Evolutionary conservation across 2,888 invertebrate genomes (phyloP).

Genomic region (Synergus japonicus): DNA sequence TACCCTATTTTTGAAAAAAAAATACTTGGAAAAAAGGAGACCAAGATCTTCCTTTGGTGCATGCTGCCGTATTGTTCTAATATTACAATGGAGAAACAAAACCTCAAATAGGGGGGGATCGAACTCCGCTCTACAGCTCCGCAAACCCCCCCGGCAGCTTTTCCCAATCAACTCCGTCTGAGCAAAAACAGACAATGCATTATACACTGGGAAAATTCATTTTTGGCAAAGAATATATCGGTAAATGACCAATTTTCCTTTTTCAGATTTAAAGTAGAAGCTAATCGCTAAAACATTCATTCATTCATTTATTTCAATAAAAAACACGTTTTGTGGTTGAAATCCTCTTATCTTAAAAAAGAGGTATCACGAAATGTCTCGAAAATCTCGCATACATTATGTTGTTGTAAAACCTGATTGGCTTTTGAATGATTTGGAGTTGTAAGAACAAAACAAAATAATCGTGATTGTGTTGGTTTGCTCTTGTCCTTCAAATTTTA

Average conservation of each 20-base stretch:
- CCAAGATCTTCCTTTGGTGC: background rate
- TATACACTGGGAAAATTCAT: constrained; percentile 3
- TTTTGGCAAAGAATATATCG: background rate
- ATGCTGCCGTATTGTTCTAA: constrained; percentile 68
- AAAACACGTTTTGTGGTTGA: background rate
- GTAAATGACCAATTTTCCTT: background rate
- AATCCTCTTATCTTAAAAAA: too few relatives aligned
- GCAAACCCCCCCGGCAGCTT: constrained; percentile 50
- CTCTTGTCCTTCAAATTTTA: too few relatives aligned
- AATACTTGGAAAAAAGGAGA: background rate
- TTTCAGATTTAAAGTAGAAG: background rate
- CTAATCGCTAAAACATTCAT: background rate
- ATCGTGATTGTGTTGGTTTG: too few relatives aligned
- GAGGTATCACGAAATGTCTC: too few relatives aligned
- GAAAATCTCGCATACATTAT: too few relatives aligned
- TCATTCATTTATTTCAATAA: background rate
- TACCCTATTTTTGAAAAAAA: background rate
- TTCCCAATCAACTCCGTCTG: constrained; percentile 42
- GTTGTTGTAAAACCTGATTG: too few relatives aligned
- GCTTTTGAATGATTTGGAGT: too few relatives aligned
- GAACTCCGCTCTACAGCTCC: constrained; percentile 60
- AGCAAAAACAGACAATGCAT: constrained; percentile 27
- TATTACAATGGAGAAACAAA: constrained; percentile 72
- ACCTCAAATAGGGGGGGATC: constrained; percentile 66
- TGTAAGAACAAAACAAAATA: too few relatives aligned